Evolutionary conservation across 2,888 invertebrate genomes (phyloP), one percentile per base, ranked within the genome.

Genomic region (Sclerodermus sp.): DNA sequence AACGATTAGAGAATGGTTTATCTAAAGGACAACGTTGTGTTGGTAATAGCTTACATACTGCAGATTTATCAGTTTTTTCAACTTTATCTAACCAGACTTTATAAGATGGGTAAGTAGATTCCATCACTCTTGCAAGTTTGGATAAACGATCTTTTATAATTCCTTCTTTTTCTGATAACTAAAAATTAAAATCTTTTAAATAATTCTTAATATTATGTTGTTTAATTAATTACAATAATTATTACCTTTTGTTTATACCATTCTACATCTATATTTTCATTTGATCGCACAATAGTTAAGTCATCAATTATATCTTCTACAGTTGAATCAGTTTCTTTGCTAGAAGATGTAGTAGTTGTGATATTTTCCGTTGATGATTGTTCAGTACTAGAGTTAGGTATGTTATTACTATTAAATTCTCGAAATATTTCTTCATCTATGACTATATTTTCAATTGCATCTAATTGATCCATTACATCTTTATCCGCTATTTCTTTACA

Each of bases 41-140:
- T 13, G 68, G 57, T 45, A 70, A 72, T 36, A 77, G 30, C 49
- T 68, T 71, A 53, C 76, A 77, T n/a, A 77, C 64, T 10, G 77
- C 65, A 31, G 70, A 62, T 32, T 71, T 68, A 51, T 61, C 57
- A 43, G 58, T 50, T 12, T 62, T 59, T 45, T 73, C 68, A 47
- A 61, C 67, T 48, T 60, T 64, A 13, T 71, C 70, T 42, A 77
- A 55, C 73, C 75, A 77, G 6, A 66, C 68, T 45, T 71, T 69
- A 48, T 77, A 77, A 29, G 60, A 32, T 16, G 76, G 75, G 59
- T 77, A 77, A 39, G 75, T 72, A 47, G 65, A 62, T 58, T 69
- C 71, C 29, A 77, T 62, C 6, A 76, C 71, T 38, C 71, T 68
- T 2, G 77, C 71, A 29, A 77, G 62, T 53, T 74, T 74, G 2